Percentiles rank a stretch among this genome's conserved stretches.
Evolutionary conservation across 2,113 vertebrate species (phyloP).

Genomic region (Dissostichus mawsoni): DNA sequence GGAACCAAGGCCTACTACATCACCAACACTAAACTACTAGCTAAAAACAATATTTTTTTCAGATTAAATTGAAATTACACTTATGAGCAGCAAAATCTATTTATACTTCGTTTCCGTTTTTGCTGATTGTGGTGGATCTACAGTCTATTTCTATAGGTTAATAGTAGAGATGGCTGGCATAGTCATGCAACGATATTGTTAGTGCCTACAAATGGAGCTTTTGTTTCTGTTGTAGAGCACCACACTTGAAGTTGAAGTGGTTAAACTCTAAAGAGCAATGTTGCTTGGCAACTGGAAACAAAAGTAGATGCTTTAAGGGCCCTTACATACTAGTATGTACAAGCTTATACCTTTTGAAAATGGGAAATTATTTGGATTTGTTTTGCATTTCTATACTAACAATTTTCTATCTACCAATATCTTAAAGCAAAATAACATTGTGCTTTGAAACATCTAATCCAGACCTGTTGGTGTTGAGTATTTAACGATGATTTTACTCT

Average conservation of each 20-base stretch:
- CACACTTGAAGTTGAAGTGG: background rate
- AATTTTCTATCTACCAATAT: no score
- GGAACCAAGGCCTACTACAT: background rate
- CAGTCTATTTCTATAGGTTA: background rate
- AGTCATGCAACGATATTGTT: background rate
- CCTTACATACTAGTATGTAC: background rate
- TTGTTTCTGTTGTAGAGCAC: background rate
- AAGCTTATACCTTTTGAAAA: background rate
- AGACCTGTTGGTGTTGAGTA: background rate
- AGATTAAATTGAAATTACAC: no score
- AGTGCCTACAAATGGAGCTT: background rate
- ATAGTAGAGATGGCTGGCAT: background rate
- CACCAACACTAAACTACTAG: background rate
- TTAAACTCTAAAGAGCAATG: background rate
- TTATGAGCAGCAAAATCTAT: background rate
- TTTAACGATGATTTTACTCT: background rate
- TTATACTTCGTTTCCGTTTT: background rate
- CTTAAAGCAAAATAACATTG: background rate
- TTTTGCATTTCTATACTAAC: background rate
- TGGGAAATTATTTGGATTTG: background rate
- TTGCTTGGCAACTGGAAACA: slow-evolving; percentile 3
- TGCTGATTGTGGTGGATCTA: background rate
- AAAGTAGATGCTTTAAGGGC: background rate
- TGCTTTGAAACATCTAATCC: background rate
- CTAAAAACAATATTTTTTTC: no score